Percentiles rank a stretch among this genome's conserved stretches.
Conservation (phyloP, 2,113 vertebrate genomes). For the Barbus barbus region DNA sequence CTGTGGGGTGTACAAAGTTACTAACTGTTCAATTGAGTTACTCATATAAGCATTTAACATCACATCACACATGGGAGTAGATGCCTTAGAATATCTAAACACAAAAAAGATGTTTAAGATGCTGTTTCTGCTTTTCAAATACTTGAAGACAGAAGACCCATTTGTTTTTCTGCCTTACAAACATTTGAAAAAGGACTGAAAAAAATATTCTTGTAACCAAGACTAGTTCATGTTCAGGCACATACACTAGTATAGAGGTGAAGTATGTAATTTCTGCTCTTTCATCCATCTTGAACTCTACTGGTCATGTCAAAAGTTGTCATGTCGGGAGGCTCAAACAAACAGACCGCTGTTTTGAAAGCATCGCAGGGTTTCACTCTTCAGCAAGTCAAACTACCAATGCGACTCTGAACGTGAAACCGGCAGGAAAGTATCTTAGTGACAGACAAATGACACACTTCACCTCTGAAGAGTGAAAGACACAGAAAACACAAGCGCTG, state of each 20-base stretch:
- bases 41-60: not conserved
- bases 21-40: not conserved
- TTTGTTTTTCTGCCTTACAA: not conserved
- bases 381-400: not conserved
- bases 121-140: not conserved
- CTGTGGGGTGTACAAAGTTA: constrained; percentile 24
- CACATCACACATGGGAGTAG: not conserved
- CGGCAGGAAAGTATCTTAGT: not conserved
- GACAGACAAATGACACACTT: not conserved
- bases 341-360: not conserved
- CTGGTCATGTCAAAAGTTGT: not conserved
- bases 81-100: not conserved
- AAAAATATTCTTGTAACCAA: not conserved
- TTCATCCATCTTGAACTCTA: not conserved
- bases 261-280: not conserved
- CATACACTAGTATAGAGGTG: not conserved
- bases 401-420: not conserved
- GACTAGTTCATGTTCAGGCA: not conserved
- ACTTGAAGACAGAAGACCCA: not conserved
- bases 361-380: not conserved
- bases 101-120: constrained; percentile 1
- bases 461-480: constrained; percentile 27
- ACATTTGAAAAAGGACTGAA: not conserved
- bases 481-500: constrained; percentile 48
- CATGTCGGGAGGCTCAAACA: not conserved